Evolutionary conservation across 2,797 vertebrate genomes (phyloP).

Genomic region (Crypturellus tataupa): DNA sequence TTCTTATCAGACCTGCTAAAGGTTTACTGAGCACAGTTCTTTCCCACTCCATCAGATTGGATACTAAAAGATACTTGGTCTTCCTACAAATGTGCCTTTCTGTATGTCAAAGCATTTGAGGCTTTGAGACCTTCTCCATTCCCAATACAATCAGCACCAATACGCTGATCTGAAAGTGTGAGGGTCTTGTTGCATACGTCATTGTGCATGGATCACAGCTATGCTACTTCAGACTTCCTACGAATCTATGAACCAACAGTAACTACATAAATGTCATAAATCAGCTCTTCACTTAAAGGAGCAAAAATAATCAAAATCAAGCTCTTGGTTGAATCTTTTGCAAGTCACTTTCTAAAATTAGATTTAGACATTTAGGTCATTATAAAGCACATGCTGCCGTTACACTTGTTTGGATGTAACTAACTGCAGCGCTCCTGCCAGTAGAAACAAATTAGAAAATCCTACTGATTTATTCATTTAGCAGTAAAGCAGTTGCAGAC

Average conservation of each 20-base stretch:
- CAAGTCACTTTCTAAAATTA: slow-evolving; percentile 62
- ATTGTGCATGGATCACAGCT: neutral
- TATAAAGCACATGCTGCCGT: slow-evolving; percentile 40
- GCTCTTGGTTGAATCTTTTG: slow-evolving; percentile 2
- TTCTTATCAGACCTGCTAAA: neutral
- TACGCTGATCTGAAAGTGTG: rapidly evolving
- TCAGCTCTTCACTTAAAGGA: neutral
- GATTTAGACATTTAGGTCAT: slow-evolving; percentile 63
- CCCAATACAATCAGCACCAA: neutral
- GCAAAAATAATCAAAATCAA: neutral
- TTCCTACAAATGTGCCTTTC: neutral
- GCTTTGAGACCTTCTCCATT: neutral
- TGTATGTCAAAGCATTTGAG: neutral
- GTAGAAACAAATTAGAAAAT: slow-evolving; percentile 60
- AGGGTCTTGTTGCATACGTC: rapidly evolving
- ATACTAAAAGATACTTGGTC: neutral
- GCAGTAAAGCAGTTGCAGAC: neutral
- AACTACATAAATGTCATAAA: rapidly evolving
- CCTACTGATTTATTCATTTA: slow-evolving; percentile 26
- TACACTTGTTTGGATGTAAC: slow-evolving; percentile 53
- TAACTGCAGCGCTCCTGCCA: slow-evolving; percentile 12
- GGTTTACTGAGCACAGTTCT: neutral
- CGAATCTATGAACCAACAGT: neutral
- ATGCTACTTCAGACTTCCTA: neutral
- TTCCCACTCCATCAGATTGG: rapidly evolving